phyloP scores from a whole-genome alignment of 1,140 invertebrate species.

The Drosophila takahashii region DNA sequence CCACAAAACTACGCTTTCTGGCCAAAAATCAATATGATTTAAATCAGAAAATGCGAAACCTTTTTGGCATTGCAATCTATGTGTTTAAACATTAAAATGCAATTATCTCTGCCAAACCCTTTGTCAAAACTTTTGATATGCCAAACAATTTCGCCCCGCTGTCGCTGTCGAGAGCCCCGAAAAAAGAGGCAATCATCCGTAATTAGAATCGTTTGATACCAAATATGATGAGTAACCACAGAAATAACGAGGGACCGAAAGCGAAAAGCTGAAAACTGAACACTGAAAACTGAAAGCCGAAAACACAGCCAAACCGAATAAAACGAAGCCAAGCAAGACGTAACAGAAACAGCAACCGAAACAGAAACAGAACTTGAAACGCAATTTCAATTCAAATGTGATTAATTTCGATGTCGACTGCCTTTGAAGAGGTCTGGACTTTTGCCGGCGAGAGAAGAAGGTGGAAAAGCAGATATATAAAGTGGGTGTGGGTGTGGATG shows the following conservation, averaged over 20 bases:
- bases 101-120: background rate
- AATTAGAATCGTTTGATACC: conserved; percentile 40
- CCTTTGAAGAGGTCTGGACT: conserved; percentile 58
- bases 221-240: conserved; percentile 31
- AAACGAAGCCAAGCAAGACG: conserved; percentile 21
- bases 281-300: conserved; percentile 5
- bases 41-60: background rate
- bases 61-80: background rate
- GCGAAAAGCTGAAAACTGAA: background rate
- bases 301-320: conserved; percentile 24
- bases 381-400: conserved; percentile 75
- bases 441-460: background rate
- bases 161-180: background rate
- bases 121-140: background rate
- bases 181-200: conserved; percentile 11
- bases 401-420: conserved; percentile 70
- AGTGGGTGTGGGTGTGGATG: background rate
- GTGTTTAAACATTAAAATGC: background rate
- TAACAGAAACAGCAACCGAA: no score
- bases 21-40: background rate
- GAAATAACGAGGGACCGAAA: background rate
- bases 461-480: conserved; percentile 6
- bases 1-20: background rate
- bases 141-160: background rate
- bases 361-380: conserved; percentile 38